A percentile compares a stretch with the other conserved stretches of the same genome.
Evolutionary conservation across 2,113 vertebrate genomes (phyloP).

Genomic region (Heloderma charlesbogerti): DNA sequence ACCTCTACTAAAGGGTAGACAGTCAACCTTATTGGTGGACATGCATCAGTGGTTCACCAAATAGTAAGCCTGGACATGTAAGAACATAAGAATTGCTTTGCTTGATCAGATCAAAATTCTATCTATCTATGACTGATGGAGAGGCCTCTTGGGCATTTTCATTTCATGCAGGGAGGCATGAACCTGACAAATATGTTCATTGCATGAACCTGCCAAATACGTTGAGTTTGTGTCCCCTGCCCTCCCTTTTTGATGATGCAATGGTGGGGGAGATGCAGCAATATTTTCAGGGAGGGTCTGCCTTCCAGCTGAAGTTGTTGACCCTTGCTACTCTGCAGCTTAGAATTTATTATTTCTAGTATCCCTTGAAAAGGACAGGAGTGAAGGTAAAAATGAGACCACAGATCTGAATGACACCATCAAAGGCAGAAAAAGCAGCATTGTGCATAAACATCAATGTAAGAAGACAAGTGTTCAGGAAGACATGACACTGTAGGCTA

Average conservation of each 20-base stretch:
- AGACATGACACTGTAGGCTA: rapidly evolving
- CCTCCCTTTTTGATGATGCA: not conserved
- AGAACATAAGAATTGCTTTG: not conserved
- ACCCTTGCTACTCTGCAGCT: not conserved
- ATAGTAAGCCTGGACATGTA: not conserved
- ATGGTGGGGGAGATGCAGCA: not conserved
- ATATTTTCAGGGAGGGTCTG: not conserved
- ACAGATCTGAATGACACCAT: not conserved
- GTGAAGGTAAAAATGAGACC: not conserved
- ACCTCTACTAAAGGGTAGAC: not conserved
- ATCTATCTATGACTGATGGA: not conserved
- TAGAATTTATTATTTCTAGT: not conserved
- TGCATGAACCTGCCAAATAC: not conserved
- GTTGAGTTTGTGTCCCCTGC: not conserved
- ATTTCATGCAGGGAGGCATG: not conserved
- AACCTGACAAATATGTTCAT: not conserved
- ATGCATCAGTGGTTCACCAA: not conserved
- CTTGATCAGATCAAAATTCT: not conserved
- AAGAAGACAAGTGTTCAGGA: too few relatives aligned
- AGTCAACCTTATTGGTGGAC: not conserved
- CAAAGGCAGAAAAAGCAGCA: rapidly evolving
- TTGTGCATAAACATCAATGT: rapidly evolving
- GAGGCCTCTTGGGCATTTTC: not conserved
- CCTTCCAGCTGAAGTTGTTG: too few relatives aligned
- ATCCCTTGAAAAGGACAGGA: not conserved